A percentile compares a stretch with the other conserved stretches of the same genome.
Conservation (phyloP, 2,113 vertebrate genomes). For the Microtus montanus region DNA sequence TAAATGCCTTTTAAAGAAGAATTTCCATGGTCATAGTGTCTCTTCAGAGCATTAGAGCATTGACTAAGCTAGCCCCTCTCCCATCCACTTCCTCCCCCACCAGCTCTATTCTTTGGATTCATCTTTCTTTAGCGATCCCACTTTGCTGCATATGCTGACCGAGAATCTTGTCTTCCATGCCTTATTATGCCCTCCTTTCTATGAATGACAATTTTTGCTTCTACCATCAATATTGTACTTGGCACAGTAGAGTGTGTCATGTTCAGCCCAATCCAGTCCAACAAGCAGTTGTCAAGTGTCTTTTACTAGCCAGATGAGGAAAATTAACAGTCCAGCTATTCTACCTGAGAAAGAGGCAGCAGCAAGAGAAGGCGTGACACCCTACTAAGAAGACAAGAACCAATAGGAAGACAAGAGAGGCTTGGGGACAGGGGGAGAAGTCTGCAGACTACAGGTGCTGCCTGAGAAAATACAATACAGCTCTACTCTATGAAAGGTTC, state of each 20-base stretch:
- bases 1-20: background rate
- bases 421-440: background rate
- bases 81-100: background rate
- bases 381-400: background rate
- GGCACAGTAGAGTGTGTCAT: background rate
- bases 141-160: background rate
- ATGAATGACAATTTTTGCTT: background rate
- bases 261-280: slow-evolving; percentile 3
- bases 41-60: too few relatives aligned
- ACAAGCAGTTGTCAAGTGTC: slow-evolving; percentile 1
- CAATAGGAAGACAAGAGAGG: background rate
- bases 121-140: background rate
- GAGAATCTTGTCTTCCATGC: background rate
- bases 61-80: background rate
- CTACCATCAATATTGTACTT: background rate
- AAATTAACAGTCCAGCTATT: background rate
- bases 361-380: background rate
- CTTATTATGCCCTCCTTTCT: background rate
- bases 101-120: background rate
- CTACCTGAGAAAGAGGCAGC: background rate
- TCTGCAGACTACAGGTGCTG: background rate
- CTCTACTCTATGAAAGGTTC: background rate
- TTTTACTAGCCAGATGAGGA: background rate
- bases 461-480: background rate
- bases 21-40: background rate